Evolutionary conservation across 2,113 vertebrate species (phyloP), one percentile per base, ranked within the genome.

Genomic region (Pseudolaguvia tuberculata): DNA sequence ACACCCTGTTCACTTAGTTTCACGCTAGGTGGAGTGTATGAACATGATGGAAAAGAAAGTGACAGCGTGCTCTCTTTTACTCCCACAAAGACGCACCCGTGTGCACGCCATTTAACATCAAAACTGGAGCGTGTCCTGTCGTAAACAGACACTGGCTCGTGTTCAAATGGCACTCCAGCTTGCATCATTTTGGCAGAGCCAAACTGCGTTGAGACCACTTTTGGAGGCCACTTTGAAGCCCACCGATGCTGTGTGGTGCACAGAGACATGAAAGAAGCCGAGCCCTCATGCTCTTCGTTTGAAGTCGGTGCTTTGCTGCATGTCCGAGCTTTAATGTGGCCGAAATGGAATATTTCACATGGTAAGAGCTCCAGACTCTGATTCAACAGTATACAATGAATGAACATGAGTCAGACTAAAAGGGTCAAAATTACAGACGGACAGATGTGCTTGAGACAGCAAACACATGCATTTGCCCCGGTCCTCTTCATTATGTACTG

Each of bases 151-250:
- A 39, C 21, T 82, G 83, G 81, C 86, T 73, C 17, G 63, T 21
- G 75, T 85, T 89, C 83, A 89, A 89, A 88, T 82, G 81, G 29
- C 63, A 48, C 81, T 85, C 84, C 76, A 85, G 83, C 79, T 79
- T 81, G 71, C 69, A 78, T 62, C 77, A 25, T 63, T 78, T 45
- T 67, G 77, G 77, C 47, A 57, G 48, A 52, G 75, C 75, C 73
- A 47, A 58, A 78, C 77, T 65, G 80, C 77, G 85, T 71, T 73
- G 81, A 82, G 75, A 77, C 85, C 55, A 29, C 18, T 42, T 42
- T 42, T 9, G 4, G 7, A 42, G 39, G 31, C 17, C 65, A 84
- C 89, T 88, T 88, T 90, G 86, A 90, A 88, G 86, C 79, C 76
- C 59, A 72, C 78, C n/a, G 79, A 85, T 87, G 87, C 86, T 72